Percentiles rank a stretch among this genome's conserved stretches.
These are phyloP conservation scores for Nilaparvata lugens DNA, from an alignment of 1,140 invertebrate species.

Conservation along the genomic window DNA sequence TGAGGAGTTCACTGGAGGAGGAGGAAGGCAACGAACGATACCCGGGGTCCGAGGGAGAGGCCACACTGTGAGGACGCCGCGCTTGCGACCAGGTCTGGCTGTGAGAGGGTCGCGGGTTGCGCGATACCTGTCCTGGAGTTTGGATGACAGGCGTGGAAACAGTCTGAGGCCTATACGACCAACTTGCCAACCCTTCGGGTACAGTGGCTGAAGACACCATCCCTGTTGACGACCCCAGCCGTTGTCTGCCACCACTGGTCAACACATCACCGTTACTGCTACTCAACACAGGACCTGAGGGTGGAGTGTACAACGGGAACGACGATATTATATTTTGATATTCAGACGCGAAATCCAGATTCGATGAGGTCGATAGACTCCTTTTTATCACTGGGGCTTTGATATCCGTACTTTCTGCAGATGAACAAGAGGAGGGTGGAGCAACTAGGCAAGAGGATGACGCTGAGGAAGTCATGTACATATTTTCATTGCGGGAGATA, in stretches of 20 bases:
- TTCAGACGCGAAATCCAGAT: neutral
- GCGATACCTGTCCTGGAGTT: constrained; percentile 6
- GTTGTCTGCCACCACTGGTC: constrained; percentile 20
- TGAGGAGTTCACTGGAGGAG: constrained; percentile 49
- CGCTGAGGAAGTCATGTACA: constrained; percentile 11
- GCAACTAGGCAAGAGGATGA: constrained; percentile 24
- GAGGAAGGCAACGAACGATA: constrained; percentile 44
- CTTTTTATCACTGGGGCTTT: constrained; percentile 11
- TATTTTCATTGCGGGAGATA: no score
- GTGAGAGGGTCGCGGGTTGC: constrained; percentile 14
- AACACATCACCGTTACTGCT: constrained; percentile 12
- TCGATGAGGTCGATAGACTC: neutral
- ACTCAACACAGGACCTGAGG: constrained; percentile 24
- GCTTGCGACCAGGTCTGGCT: constrained; percentile 27
- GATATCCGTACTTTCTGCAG: constrained; percentile 3
- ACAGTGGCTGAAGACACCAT: constrained; percentile 16
- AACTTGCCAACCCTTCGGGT: constrained; percentile 12
- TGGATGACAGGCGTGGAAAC: constrained; percentile 20
- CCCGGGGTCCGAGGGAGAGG: constrained; percentile 42
- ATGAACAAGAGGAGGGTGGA: constrained; percentile 29
- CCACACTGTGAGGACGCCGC: constrained; percentile 38
- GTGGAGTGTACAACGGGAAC: constrained; percentile 46
- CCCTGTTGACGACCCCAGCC: constrained; percentile 4
- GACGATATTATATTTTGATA: constrained; percentile 34
- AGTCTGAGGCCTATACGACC: constrained; percentile 19